phyloP scores from a whole-genome alignment of 2,888 invertebrate species.

The Agrochola lychnidis region DNA sequence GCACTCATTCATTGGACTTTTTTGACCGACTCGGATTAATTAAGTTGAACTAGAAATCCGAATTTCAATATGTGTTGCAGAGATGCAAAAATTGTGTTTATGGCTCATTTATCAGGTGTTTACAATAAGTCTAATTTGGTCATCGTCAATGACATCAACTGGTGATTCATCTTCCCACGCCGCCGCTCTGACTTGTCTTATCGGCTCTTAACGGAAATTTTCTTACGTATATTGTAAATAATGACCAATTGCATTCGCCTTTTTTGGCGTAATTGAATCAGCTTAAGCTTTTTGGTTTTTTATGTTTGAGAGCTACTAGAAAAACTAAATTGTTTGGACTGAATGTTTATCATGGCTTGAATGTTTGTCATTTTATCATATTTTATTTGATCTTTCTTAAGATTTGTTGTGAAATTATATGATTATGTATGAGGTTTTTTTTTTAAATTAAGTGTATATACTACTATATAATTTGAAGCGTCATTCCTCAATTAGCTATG shows the following conservation, averaged over 20 bases:
- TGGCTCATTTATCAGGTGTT: constrained; percentile 66
- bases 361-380: constrained; percentile 28
- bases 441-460: constrained; percentile 4
- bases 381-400: constrained; percentile 7
- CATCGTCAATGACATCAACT: constrained; percentile 74
- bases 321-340: constrained; percentile 47
- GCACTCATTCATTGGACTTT: constrained; percentile 59
- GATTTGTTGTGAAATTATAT: constrained; percentile 1
- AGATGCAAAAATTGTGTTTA: constrained; percentile 34
- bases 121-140: constrained; percentile 69
- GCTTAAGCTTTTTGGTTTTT: constrained; percentile 60
- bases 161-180: constrained; percentile 78
- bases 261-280: constrained; percentile 67
- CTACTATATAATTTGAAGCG: background rate
- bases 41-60: constrained; percentile 37
- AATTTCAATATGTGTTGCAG: constrained; percentile 21
- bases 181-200: constrained; percentile 55
- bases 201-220: constrained; percentile 68
- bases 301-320: constrained; percentile 57
- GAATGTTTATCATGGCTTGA: constrained; percentile 34
- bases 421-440: background rate
- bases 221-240: constrained; percentile 63
- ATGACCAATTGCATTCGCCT: constrained; percentile 68
- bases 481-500: background rate
- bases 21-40: constrained; percentile 31